phyloP scores from a whole-genome alignment of 2,888 invertebrate species.

The Lutraria lutraria region DNA sequence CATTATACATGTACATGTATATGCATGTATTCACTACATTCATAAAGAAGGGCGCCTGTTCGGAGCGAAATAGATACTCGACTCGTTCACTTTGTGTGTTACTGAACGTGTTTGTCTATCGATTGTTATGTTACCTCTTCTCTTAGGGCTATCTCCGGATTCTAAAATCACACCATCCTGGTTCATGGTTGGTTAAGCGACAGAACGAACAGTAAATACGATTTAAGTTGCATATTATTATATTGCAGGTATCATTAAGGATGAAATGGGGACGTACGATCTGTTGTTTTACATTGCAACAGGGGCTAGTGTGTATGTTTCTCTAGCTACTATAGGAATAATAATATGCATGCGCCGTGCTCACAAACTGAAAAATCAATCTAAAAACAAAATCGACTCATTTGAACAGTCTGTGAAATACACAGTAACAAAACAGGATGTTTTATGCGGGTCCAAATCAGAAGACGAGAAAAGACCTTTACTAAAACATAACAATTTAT shows the following conservation, averaged over 20 bases:
- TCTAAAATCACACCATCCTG: too few species aligned
- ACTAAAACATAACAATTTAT: background rate
- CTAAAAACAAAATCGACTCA: background rate
- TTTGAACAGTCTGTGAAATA: background rate
- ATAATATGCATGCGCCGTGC: conserved; percentile 45
- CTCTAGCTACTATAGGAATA: conserved; percentile 48
- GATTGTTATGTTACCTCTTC: too few species aligned
- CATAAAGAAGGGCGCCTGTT: too few species aligned
- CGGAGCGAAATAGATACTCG: too few species aligned
- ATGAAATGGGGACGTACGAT: conserved; percentile 48
- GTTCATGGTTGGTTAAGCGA: too few species aligned
- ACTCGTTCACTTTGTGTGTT: too few species aligned
- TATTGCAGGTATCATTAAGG: conserved; percentile 58
- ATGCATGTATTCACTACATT: too few species aligned
- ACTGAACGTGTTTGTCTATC: too few species aligned
- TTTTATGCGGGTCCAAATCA: background rate
- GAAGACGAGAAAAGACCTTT: background rate
- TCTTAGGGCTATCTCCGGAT: too few species aligned
- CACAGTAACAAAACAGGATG: background rate
- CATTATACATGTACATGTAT: too few species aligned
- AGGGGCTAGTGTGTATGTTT: conserved; percentile 51
- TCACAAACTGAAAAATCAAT: background rate
- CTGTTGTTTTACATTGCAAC: conserved; percentile 51
- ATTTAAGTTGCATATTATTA: too few species aligned
- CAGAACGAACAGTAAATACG: too few species aligned